These are phyloP conservation scores for Agapornis canus DNA, from an alignment of 2,797 vertebrate species.

Conservation along the genomic window DNA sequence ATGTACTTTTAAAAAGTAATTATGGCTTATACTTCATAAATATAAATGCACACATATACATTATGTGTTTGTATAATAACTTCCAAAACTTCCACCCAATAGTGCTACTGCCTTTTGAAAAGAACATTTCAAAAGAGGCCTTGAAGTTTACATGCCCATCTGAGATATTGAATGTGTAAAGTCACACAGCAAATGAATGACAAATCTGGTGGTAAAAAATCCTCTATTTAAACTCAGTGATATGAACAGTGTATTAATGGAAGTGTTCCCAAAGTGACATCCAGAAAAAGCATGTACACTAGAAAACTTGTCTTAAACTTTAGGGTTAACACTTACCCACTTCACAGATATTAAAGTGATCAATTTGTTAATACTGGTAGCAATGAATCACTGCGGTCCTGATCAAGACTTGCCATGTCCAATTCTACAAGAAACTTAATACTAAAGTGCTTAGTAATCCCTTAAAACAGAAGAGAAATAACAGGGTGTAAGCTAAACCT, in stretches of 20 bases:
- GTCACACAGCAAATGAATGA: background rate
- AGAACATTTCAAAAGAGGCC: background rate
- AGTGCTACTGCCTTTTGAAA: background rate
- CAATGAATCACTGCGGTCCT: background rate
- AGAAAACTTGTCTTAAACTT: background rate
- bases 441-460: background rate
- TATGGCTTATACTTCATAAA: background rate
- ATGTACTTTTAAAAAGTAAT: background rate
- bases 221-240: background rate
- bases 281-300: background rate
- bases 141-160: background rate
- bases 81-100: background rate
- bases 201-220: background rate
- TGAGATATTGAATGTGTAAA: background rate
- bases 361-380: background rate
- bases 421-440: background rate
- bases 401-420: background rate
- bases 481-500: background rate
- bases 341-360: background rate
- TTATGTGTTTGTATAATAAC: fast-evolving
- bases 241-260: background rate
- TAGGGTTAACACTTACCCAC: background rate
- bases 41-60: background rate
- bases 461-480: background rate
- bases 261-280: background rate